Evolutionary conservation across 1,140 invertebrate genomes (phyloP), one percentile per base, ranked within the genome.

Genomic region (Batillaria attramentaria): DNA sequence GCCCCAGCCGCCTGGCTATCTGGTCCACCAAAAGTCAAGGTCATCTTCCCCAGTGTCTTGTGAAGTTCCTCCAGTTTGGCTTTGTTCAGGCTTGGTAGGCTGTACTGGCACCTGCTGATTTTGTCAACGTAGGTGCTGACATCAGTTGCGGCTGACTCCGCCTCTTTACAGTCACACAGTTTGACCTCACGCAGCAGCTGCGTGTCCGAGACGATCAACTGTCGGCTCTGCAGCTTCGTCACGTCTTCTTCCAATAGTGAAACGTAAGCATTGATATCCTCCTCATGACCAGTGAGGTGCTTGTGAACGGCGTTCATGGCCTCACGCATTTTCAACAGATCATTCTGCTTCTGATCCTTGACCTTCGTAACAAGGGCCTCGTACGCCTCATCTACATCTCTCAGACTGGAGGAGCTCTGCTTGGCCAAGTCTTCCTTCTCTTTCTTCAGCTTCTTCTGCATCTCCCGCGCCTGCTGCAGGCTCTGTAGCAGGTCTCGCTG

Each of bases 301-400:
- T 62, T 75, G 35, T 75, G 73, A 16, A 54, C 39, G 33, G 60
- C 62, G 73, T 24, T 41, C 8, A 62, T 65, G 6, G 39, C 57
- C 13, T 62, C 73, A 31, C 62, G 73, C 33, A 54, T 75, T 39
- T 75, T 75, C 33, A 75, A 39, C 73, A 75, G 60, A 39, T 75
- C 73, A 0, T 41, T 62, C 10, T 42, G 41, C 37, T 75, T 75
- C 57, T 75, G 73, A 28, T 75, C 37, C 20, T 75, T 75, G 54
- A 75, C 20, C 6, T 20, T 75, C 0, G 57, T 31, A n/a, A 75
- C 28, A 8, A 75, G 37, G 37, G 31, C 42, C 35, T 75, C 73
- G n/a, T 75, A 75, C 18, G 73, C 73, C 18, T 75, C 73, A n/a
- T 75, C 57, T 35, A 75, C 41, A 35, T 75, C 54, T 33, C 57